Conservation (phyloP, 2,797 vertebrate species). For the Pogonophryne albipinna region DNA sequence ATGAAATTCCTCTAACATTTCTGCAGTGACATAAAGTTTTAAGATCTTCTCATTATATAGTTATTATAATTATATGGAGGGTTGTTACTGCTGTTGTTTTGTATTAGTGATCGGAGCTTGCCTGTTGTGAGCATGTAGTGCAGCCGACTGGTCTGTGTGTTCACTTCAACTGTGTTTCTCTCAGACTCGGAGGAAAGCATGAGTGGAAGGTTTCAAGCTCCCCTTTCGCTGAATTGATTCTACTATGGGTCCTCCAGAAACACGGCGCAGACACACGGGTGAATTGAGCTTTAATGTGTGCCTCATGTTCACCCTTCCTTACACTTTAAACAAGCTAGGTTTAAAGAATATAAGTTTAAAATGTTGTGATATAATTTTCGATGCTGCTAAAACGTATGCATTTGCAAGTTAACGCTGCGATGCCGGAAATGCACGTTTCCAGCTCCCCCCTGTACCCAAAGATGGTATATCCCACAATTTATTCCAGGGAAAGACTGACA, state of each 20-base stretch:
- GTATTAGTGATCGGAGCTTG: constrained; percentile 55
- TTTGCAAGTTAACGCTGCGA: fast-evolving
- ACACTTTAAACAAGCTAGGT: fast-evolving
- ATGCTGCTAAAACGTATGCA: fast-evolving
- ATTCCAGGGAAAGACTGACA: constrained; percentile 95
- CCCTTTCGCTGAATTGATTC: constrained; percentile 91
- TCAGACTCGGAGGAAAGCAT: constrained; percentile 81
- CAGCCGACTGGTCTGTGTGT: constrained; percentile 76
- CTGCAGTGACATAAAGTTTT: not conserved
- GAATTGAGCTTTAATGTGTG: not conserved
- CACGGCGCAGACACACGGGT: constrained; percentile 66
- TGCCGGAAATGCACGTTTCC: constrained; percentile 31
- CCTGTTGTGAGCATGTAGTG: constrained; percentile 75
- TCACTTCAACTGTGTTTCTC: constrained; percentile 84
- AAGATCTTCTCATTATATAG: not conserved
- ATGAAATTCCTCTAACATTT: not conserved
- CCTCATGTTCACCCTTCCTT: fast-evolving
- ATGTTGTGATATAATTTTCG: fast-evolving
- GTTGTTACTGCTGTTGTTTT: constrained; percentile 45
- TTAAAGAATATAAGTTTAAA: fast-evolving
- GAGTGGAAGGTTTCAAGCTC: constrained; percentile 88
- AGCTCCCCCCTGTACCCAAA: constrained; percentile 68
- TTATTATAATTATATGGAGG: constrained; percentile 24
- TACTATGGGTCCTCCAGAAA: constrained; percentile 88
- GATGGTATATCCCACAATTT: constrained; percentile 91